These are phyloP conservation scores for Daubentonia madagascariensis DNA, from an alignment of 2,113 vertebrate species.

Conservation along the genomic window DNA sequence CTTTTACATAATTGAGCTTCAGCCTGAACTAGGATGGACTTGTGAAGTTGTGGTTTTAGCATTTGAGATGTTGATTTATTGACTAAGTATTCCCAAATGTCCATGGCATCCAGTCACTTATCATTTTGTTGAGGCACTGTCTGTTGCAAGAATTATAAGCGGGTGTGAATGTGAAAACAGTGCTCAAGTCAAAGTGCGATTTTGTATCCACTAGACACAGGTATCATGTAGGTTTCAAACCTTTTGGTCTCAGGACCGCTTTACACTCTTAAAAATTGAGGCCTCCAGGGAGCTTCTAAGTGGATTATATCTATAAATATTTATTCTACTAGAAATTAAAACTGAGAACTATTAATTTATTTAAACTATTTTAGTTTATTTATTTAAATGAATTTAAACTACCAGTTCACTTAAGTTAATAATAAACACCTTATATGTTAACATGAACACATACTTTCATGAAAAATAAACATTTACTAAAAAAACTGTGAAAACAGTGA, in stretches of 20 bases:
- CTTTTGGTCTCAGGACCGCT: neutral
- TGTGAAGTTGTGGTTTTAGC: neutral
- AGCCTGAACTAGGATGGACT: neutral
- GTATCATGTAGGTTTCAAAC: neutral
- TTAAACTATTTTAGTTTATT: neutral
- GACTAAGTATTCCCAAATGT: neutral
- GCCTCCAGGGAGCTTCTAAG: neutral
- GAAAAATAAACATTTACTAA: neutral
- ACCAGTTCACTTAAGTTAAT: neutral
- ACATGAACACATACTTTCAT: neutral
- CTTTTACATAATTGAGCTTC: neutral
- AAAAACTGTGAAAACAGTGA: neutral
- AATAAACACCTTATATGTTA: neutral
- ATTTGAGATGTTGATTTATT: neutral
- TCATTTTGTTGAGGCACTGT: neutral
- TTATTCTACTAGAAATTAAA: neutral
- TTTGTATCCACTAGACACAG: neutral
- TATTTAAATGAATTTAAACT: neutral
- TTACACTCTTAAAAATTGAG: neutral
- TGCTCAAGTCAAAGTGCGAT: neutral
- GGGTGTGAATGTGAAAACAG: neutral
- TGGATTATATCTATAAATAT: neutral
- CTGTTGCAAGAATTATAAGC: neutral
- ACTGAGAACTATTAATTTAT: neutral
- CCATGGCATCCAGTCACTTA: neutral